Conservation (phyloP, 2,113 vertebrate species). For the Myrmecobius fasciatus region DNA sequence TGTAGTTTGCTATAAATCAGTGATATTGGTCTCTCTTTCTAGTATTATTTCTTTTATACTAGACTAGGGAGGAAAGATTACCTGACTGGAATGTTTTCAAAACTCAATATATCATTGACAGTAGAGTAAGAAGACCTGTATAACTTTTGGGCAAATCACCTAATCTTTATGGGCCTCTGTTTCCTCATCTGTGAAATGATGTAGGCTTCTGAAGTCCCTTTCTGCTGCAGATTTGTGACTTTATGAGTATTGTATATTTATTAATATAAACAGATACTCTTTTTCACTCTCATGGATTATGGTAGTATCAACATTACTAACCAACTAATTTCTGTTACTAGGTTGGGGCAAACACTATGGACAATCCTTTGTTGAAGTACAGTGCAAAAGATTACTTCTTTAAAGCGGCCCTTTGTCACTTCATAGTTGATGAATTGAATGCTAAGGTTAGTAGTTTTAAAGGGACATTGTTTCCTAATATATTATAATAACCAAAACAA, state of each 20-base stretch:
- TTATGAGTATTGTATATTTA: not conserved
- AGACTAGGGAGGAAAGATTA: not conserved
- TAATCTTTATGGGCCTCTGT: not conserved
- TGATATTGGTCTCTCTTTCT: not conserved
- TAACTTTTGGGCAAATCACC: not conserved
- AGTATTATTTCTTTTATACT: not conserved
- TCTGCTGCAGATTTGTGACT: not conserved
- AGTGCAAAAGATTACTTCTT: conserved; percentile 99
- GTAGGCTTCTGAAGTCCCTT: not conserved
- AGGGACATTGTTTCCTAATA: not conserved
- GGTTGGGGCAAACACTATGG: conserved; percentile 97
- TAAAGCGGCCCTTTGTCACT: conserved; percentile 97
- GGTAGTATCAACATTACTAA: not conserved
- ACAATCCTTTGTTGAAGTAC: conserved; percentile 97
- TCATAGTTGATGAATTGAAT: conserved; percentile 98
- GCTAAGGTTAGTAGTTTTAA: conserved; percentile 89
- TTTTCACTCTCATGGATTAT: not conserved
- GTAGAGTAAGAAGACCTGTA: not conserved
- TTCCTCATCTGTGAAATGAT: not conserved
- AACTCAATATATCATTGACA: not conserved
- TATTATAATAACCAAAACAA: not conserved
- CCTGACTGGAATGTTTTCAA: not conserved
- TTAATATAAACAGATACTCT: not conserved
- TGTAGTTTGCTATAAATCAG: not conserved
- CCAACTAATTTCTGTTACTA: conserved; percentile 71